Evolutionary conservation across 2,888 invertebrate genomes (phyloP), one percentile per base, ranked within the genome.

Genomic region (Melinopterus prodromus): DNA sequence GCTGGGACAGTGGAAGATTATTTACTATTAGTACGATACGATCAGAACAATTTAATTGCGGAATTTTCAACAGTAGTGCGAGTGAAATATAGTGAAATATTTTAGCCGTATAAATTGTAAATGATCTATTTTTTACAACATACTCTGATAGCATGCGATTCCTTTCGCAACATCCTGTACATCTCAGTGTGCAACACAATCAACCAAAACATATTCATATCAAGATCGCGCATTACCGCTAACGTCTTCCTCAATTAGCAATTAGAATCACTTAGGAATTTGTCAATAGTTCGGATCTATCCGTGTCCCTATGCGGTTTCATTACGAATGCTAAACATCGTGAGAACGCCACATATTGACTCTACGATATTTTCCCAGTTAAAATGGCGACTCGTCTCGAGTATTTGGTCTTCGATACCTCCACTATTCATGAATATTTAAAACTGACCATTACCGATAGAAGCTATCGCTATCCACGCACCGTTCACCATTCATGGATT

Each of bases 371-470:
- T 53, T 53, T 53, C 53, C 12, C 53, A 12, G 53, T 1, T 53
- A 12, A 53, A 53, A 53, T 53, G 53, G 53, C 53, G 53, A 53
- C 53, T 53, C 53, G 53, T 3, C 53, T 53, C 12, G 53, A 53
- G 53, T 53, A 53, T 53, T 53, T 53, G 53, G 53, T 12, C 53
- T 53, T 1, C 53, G 12, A 7, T 53, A 12, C 53, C 53, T 53
- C 53, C 53, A 53, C 53, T 53, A 53, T 53, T 53, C 53, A 53
- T 53, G 53, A 53, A 53, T 53, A 53, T 53, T 53, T 53, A 53
- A 53, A 53, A 53, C 3, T 53, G 12, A 12, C 12, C 53, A 53
- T 53, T 53, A 53, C 53, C 53, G 53, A 53, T 53, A 53, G 53
- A 26, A 26, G 26, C 26, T 26, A 26, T 26, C 26, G 26, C 26